Percentiles rank a stretch among this genome's conserved stretches.
Conservation (phyloP, 2,113 vertebrate genomes). For the Pedetes capensis region DNA sequence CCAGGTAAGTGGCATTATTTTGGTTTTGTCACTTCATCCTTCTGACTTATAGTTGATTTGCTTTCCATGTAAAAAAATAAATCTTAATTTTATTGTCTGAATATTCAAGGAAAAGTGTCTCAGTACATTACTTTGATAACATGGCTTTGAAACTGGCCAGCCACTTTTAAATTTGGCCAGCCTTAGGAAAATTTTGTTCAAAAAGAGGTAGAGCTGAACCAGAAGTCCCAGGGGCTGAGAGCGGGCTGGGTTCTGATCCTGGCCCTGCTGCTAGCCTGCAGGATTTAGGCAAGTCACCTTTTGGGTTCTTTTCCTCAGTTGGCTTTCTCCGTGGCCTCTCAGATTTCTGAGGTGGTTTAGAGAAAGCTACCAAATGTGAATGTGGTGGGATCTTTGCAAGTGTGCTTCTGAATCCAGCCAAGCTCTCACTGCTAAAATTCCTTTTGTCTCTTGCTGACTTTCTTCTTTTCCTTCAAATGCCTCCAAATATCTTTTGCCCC, state of each 20-base stretch:
- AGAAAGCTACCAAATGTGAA: neutral
- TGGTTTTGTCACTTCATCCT: neutral
- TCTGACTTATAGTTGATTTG: neutral
- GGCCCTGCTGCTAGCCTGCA: neutral
- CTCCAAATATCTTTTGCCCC: neutral
- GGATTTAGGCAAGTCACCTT: neutral
- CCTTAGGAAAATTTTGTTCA: neutral
- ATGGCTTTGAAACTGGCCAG: neutral
- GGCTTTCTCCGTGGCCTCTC: neutral
- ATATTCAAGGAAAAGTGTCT: neutral
- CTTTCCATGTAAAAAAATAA: neutral
- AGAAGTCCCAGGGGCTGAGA: neutral
- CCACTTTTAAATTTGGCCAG: neutral
- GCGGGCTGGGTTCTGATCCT: neutral
- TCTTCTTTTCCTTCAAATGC: neutral
- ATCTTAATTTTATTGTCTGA: neutral
- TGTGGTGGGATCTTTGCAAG: neutral
- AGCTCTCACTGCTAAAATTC: neutral
- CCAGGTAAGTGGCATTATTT: conserved; percentile 65
- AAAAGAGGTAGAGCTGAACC: neutral
- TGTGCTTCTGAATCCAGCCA: neutral
- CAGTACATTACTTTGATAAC: neutral
- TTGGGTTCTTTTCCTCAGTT: neutral
- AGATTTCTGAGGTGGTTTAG: neutral
- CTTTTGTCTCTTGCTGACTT: neutral